Evolutionary conservation across 2,797 vertebrate genomes (phyloP).

Genomic region (Macroramphosus scolopax): DNA sequence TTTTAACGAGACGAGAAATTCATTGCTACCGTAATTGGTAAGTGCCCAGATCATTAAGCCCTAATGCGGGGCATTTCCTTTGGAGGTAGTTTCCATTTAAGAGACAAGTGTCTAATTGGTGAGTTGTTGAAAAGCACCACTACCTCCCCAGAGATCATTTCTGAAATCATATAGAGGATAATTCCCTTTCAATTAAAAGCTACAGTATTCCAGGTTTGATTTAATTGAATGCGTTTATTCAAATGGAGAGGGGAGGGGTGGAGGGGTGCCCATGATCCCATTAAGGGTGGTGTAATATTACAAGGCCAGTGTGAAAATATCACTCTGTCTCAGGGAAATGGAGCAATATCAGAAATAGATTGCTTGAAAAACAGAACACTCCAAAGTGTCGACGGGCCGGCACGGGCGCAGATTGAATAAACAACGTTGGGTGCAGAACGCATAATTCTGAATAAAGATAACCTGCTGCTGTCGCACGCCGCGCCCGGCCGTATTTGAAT

Average conservation of each 20-base stretch:
- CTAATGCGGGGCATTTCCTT: slow-evolving; percentile 76
- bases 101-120: slow-evolving; percentile 79
- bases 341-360: slow-evolving; percentile 74
- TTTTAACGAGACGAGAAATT: slow-evolving; percentile 76
- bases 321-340: slow-evolving; percentile 64
- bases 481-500: slow-evolving; percentile 51
- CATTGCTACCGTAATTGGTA: slow-evolving; percentile 73
- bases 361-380: slow-evolving; percentile 65
- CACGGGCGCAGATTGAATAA: slow-evolving; percentile 64
- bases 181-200: slow-evolving; percentile 80
- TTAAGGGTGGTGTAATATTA: slow-evolving; percentile 69
- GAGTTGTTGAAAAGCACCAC: slow-evolving; percentile 76
- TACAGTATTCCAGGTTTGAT: slow-evolving; percentile 76
- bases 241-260: slow-evolving; percentile 47
- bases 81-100: slow-evolving; percentile 75
- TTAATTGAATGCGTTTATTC: slow-evolving; percentile 76
- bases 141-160: slow-evolving; percentile 73
- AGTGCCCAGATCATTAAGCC: slow-evolving; percentile 77
- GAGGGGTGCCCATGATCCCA: slow-evolving; percentile 52
- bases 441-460: slow-evolving; percentile 70
- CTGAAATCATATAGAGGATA: slow-evolving; percentile 77
- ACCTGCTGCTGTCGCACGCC: slow-evolving; percentile 37
- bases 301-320: slow-evolving; percentile 64
- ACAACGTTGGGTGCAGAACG: slow-evolving; percentile 63
- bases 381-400: slow-evolving; percentile 52